A percentile compares a stretch with the other conserved stretches of the same genome.
These are phyloP conservation scores for Orchesella cincta DNA, from an alignment of 1,140 invertebrate species.

Conservation along the genomic window DNA sequence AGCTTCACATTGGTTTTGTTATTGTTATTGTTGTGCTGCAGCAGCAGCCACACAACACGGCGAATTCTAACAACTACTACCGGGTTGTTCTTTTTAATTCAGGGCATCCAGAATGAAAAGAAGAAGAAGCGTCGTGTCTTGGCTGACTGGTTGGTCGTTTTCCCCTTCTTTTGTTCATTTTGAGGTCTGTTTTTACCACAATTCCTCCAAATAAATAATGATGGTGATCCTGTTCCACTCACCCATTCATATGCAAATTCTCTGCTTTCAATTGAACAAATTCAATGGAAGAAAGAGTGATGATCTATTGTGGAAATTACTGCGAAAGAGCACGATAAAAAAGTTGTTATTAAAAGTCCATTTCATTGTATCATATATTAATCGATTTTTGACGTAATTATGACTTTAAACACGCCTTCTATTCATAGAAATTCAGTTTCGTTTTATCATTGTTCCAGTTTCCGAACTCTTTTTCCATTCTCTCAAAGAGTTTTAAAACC, in stretches of 20 bases:
- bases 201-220: slow-evolving; percentile 13
- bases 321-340: slow-evolving; percentile 30
- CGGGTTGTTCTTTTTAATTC: neutral
- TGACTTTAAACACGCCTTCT: slow-evolving; percentile 48
- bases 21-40: slow-evolving; percentile 14
- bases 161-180: slow-evolving; percentile 18
- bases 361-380: slow-evolving; percentile 44
- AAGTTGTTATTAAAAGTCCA: slow-evolving; percentile 45
- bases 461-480: neutral
- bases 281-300: neutral
- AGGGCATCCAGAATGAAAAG: neutral
- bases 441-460: neutral
- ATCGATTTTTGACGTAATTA: slow-evolving; percentile 52
- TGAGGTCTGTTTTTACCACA: neutral
- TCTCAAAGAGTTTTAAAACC: no score
- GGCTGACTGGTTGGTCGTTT: neutral
- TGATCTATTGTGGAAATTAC: neutral
- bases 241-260: slow-evolving; percentile 49
- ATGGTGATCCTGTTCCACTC: neutral
- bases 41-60: neutral
- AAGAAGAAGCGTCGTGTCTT: neutral
- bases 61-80: neutral
- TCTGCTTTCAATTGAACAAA: slow-evolving; percentile 6
- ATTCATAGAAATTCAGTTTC: slow-evolving; percentile 32
- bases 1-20: neutral